Percentiles rank a stretch among this genome's conserved stretches.
Conservation (phyloP, 2,113 vertebrate genomes). For the Macrotis lagotis region DNA sequence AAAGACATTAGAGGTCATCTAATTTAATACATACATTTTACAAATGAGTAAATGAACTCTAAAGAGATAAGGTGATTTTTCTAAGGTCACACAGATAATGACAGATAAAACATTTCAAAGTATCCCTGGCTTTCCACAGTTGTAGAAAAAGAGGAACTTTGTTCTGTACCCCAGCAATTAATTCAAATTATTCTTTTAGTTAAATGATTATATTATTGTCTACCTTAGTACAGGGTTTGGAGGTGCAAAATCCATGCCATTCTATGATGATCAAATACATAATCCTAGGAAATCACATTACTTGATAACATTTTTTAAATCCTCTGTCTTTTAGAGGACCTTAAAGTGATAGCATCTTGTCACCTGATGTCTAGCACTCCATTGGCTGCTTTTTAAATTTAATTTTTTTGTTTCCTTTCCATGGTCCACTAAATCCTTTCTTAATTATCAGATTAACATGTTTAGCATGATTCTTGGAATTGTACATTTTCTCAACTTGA, state of each 20-base stretch:
- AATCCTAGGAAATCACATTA: slow-evolving; percentile 17
- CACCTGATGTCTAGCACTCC: slow-evolving; percentile 24
- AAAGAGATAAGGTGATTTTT: background rate
- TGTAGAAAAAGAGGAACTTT: background rate
- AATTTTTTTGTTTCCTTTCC: slow-evolving; percentile 58
- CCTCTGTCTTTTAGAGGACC: slow-evolving; percentile 50
- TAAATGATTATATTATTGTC: background rate
- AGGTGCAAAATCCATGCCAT: background rate
- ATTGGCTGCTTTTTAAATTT: slow-evolving; percentile 57
- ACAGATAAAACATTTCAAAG: background rate
- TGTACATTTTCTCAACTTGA: slow-evolving; percentile 65
- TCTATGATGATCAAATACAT: slow-evolving; percentile 22
- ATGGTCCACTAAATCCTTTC: slow-evolving; percentile 56
- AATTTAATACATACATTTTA: background rate
- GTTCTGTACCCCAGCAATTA: background rate
- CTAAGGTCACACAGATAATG: background rate
- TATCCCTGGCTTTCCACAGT: background rate
- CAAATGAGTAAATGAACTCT: background rate
- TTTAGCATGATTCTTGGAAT: slow-evolving; percentile 61
- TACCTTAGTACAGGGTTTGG: slow-evolving; percentile 24
- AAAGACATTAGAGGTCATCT: background rate
- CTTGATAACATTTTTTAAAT: slow-evolving; percentile 35
- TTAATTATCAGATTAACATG: slow-evolving; percentile 70
- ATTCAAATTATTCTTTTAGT: background rate
- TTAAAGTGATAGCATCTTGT: slow-evolving; percentile 8